These are phyloP conservation scores for Helarctos malayanus DNA, from an alignment of 2,797 vertebrate species.

Conservation along the genomic window DNA sequence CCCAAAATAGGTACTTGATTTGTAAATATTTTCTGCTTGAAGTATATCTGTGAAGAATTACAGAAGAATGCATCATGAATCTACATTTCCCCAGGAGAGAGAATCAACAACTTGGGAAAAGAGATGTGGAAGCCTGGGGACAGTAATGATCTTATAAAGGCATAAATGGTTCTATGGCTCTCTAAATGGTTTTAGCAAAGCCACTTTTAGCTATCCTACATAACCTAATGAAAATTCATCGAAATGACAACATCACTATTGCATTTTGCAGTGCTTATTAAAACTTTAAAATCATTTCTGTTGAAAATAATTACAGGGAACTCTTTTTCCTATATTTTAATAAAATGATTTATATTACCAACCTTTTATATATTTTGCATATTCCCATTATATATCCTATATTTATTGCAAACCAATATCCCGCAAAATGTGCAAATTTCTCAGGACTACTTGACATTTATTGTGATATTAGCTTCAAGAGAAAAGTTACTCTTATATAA, in stretches of 20 bases:
- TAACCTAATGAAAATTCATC: neutral
- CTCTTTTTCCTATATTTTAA: neutral
- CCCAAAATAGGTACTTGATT: neutral
- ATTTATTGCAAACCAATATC: neutral
- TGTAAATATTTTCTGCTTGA: neutral
- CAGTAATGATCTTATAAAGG: neutral
- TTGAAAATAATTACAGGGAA: neutral
- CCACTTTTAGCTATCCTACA: neutral
- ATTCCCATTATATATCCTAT: neutral
- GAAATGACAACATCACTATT: neutral
- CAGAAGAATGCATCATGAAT: neutral
- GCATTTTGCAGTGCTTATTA: neutral
- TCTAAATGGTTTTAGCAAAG: neutral
- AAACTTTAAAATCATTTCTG: conserved; percentile 20
- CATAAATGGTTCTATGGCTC: neutral
- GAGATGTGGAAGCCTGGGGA: neutral
- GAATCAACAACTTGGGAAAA: neutral
- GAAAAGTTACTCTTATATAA: neutral
- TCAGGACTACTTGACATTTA: neutral
- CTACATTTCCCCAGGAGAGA: neutral
- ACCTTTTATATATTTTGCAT: neutral
- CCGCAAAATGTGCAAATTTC: neutral
- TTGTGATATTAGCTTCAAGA: neutral
- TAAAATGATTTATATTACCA: neutral
- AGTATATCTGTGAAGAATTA: neutral